phyloP scores from a whole-genome alignment of 2,888 invertebrate genomes.

The Artemia sinica region DNA sequence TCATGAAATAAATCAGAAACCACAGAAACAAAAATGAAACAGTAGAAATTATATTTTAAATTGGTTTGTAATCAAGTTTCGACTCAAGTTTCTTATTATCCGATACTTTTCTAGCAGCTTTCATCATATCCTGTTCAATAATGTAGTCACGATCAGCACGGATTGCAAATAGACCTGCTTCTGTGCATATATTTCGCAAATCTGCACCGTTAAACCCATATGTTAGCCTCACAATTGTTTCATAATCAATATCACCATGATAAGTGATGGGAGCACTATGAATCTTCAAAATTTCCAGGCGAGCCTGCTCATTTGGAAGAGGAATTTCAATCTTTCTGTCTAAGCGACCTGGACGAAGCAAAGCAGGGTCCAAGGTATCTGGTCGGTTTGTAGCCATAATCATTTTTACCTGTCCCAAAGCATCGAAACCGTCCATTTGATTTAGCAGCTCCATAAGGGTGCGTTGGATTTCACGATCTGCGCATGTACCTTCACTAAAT shows the following conservation, averaged over 20 bases:
- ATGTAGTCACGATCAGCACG: slow-evolving; percentile 93
- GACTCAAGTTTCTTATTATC: slow-evolving; percentile 98
- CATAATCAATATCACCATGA: slow-evolving; percentile 49
- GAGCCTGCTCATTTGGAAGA: slow-evolving; percentile 41
- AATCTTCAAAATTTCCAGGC: too few species aligned
- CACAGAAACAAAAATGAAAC: slow-evolving; percentile 4
- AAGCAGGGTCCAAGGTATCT: slow-evolving; percentile 94
- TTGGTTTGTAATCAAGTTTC: slow-evolving; percentile 95
- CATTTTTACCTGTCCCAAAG: slow-evolving; percentile 51
- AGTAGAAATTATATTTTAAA: slow-evolving; percentile 42
- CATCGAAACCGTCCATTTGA: slow-evolving; percentile 99
- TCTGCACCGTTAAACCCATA: slow-evolving; percentile 99
- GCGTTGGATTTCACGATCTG: slow-evolving; percentile 96
- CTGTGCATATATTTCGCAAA: slow-evolving; percentile 94
- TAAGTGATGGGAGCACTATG: too few species aligned
- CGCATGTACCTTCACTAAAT: slow-evolving; percentile 96
- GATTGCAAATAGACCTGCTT: slow-evolving; percentile 95
- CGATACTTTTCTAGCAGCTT: slow-evolving; percentile 93
- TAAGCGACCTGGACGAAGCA: slow-evolving; percentile 80
- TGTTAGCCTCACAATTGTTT: slow-evolving; percentile 92
- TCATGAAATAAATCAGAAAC: slow-evolving; percentile 10
- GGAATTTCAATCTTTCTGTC: slow-evolving; percentile 99
- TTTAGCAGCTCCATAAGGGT: slow-evolving; percentile 97
- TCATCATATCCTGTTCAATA: slow-evolving; percentile 98
- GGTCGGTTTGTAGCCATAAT: slow-evolving; percentile 86